Conservation (phyloP, 1,140 invertebrate genomes). For the Megalonaias nervosa region DNA sequence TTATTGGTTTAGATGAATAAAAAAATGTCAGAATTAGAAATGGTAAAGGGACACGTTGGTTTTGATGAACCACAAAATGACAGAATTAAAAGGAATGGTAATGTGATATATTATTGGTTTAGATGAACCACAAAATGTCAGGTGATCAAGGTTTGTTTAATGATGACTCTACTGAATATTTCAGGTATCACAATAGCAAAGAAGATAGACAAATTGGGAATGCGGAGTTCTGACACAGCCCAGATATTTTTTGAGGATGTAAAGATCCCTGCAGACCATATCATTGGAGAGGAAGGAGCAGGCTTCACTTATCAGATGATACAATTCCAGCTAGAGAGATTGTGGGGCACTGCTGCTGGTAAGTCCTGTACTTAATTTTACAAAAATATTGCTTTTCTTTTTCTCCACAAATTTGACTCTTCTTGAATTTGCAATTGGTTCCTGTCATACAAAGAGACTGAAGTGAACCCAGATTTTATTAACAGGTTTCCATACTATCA, state of each 20-base stretch:
- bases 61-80: too few species aligned
- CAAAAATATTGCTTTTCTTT: neutral
- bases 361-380: conserved; percentile 10
- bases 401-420: neutral
- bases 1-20: too few species aligned
- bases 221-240: conserved; percentile 76
- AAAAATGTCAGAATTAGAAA: too few species aligned
- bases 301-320: conserved; percentile 79
- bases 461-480: neutral
- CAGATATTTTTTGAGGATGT: conserved; percentile 77
- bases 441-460: neutral
- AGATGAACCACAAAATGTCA: too few species aligned
- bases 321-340: conserved; percentile 77
- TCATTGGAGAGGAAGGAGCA: conserved; percentile 77
- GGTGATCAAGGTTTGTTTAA: too few species aligned
- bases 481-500: neutral
- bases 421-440: neutral
- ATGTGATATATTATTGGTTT: too few species aligned
- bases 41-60: too few species aligned
- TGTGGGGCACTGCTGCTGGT: conserved; percentile 71
- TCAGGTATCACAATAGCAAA: conserved; percentile 65
- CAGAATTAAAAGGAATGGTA: too few species aligned
- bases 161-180: neutral
- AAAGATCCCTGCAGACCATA: conserved; percentile 73
- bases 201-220: conserved; percentile 76